phyloP scores from a whole-genome alignment of 2,888 invertebrate genomes.

The Coecobrya sp. region DNA sequence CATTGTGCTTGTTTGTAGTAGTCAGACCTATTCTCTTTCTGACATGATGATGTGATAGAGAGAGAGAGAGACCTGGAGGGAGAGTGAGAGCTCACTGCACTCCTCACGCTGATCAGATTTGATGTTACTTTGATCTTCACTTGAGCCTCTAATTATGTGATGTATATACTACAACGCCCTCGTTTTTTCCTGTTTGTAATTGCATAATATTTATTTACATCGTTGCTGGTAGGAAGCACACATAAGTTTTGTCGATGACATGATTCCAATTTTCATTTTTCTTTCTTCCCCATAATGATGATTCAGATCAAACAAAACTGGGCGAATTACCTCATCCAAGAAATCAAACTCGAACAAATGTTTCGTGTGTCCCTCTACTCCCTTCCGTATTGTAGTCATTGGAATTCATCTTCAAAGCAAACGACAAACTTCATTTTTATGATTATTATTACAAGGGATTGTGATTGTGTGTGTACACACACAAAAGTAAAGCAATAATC shows the following conservation, averaged over 20 bases:
- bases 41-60: no score
- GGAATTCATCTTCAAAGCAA: not conserved
- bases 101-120: slow-evolving; percentile 55
- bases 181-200: slow-evolving; percentile 50
- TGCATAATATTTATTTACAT: not conserved
- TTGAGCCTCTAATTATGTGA: slow-evolving; percentile 47
- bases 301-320: slow-evolving; percentile 12
- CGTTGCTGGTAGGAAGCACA: not conserved
- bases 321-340: not conserved
- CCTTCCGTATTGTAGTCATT: no score
- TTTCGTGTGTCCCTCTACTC: not conserved
- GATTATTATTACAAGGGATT: not conserved
- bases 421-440: slow-evolving; percentile 11
- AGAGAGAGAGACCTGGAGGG: not conserved
- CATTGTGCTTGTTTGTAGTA: no score
- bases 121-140: slow-evolving; percentile 67
- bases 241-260: not conserved
- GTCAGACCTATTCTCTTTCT: no score
- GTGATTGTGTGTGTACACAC: not conserved
- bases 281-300: not conserved
- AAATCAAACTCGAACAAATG: not conserved
- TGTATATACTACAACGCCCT: not conserved
- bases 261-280: slow-evolving; percentile 4
- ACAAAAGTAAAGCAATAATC: not conserved
- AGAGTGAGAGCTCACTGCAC: not conserved